phyloP scores from a whole-genome alignment of 2,797 vertebrate species.

The Sternotherus odoratus region DNA sequence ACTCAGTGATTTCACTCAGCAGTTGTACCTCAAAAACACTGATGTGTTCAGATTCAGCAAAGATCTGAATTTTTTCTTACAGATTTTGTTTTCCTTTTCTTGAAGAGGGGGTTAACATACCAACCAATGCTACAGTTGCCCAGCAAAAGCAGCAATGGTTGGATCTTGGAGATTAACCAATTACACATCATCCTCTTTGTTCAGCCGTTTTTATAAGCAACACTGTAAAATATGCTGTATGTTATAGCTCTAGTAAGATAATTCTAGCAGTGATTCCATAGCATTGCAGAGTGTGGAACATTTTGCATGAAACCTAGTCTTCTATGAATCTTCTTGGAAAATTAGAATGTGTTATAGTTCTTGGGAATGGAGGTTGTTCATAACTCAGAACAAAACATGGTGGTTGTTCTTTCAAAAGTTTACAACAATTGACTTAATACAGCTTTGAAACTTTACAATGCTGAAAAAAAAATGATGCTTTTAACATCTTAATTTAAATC shows the following conservation, averaged over 20 bases:
- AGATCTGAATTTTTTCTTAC: not conserved
- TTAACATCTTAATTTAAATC: no score
- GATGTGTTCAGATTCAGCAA: not conserved
- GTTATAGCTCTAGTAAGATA: not conserved
- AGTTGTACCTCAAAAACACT: not conserved
- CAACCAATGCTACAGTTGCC: not conserved
- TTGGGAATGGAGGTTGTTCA: no score
- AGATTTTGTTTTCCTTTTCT: slow-evolving; percentile 2
- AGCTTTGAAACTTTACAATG: no score
- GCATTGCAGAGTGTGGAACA: slow-evolving; percentile 29
- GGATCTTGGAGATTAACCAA: not conserved
- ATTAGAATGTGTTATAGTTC: slow-evolving; percentile 3
- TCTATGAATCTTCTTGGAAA: slow-evolving; percentile 45
- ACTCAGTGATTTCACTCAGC: not conserved
- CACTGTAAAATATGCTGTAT: not conserved
- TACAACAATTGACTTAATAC: no score
- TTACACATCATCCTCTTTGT: not conserved
- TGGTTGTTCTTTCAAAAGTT: no score
- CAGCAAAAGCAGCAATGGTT: not conserved
- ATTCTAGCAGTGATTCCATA: slow-evolving; percentile 22
- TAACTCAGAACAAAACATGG: no score
- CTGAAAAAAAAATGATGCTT: no score
- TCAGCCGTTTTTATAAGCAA: not conserved
- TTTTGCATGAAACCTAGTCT: slow-evolving; percentile 43
- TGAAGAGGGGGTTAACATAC: not conserved